These are phyloP conservation scores for Artibeus lituratus DNA, from an alignment of 2,797 vertebrate genomes.

Conservation along the genomic window DNA sequence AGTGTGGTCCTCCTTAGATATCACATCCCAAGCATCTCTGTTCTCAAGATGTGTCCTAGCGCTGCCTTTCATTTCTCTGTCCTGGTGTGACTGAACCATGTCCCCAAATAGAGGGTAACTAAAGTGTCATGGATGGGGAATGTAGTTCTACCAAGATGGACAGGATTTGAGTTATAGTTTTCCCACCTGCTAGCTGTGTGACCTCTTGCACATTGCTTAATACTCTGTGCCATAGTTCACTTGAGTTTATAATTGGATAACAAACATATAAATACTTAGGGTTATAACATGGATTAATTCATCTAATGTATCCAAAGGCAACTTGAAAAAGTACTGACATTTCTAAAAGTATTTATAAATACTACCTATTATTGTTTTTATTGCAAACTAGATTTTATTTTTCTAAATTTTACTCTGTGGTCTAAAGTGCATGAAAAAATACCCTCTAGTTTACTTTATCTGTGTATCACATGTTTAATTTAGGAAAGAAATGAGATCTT, in stretches of 20 bases:
- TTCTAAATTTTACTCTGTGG: background rate
- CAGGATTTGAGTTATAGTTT: background rate
- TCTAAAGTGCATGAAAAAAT: background rate
- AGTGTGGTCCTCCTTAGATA: background rate
- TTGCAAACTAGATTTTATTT: background rate
- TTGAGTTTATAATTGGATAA: background rate
- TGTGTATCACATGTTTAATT: background rate
- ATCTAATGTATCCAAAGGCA: background rate
- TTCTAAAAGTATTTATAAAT: background rate
- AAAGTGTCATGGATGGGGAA: background rate
- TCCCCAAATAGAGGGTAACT: background rate
- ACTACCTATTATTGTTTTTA: background rate
- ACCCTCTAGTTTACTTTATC: background rate
- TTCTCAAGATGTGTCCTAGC: background rate
- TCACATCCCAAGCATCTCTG: no score
- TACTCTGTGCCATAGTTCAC: no score
- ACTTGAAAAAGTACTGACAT: background rate
- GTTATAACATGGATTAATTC: background rate
- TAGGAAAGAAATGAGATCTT: background rate
- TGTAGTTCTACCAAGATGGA: background rate
- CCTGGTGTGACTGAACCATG: background rate
- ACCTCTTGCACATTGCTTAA: background rate
- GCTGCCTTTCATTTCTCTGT: background rate
- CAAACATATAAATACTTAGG: background rate
- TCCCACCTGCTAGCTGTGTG: background rate